Evolutionary conservation across 2,797 vertebrate genomes (phyloP), one percentile per base, ranked within the genome.

Genomic region (Cirrhinus molitorella): DNA sequence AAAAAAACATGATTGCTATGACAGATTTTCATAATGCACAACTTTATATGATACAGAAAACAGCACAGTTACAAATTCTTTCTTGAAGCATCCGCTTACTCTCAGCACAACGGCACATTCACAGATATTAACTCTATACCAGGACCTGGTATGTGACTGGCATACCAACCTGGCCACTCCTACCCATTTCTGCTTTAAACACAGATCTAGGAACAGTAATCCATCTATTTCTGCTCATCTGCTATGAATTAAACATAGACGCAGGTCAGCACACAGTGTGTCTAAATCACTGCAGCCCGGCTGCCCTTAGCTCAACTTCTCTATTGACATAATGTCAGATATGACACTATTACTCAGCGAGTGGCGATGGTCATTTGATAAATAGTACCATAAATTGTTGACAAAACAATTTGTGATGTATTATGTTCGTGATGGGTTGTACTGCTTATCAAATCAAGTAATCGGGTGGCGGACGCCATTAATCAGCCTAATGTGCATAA

Each of bases 351-450:
- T 95, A 95, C 91, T 95, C 94, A 95, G 92, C 91, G 91, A 89
- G 92, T 92, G 89, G 92, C 89, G 93, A 95, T 96, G 94, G 92
- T 95, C 94, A 94, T 93, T 93, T 95, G 95, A 96, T 95, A 93
- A 95, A 95, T 95, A 93, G 91, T 91, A 92, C 92, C 94, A 95
- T 96, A 95, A 95, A 95, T 95, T 96, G 94, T 95, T 96, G 94
- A 96, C 94, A 95, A 95, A 96, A 95, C 95, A 95, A 96, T 95
- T 95, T 95, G 94, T 95, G 94, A 95, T 96, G 93, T 95, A 94
- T 95, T 94, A 95, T 94, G 93, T 95, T 95, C 93, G 91, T 90
- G 92, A 93, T 94, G 93, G 93, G 92, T 94, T 95, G 94, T 94
- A 94, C 92, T 94, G 93, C 94, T 95, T 94, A 95, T 96, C 94